Conservation (phyloP, 2,113 vertebrate genomes). For the Oenanthe oenanthe region DNA sequence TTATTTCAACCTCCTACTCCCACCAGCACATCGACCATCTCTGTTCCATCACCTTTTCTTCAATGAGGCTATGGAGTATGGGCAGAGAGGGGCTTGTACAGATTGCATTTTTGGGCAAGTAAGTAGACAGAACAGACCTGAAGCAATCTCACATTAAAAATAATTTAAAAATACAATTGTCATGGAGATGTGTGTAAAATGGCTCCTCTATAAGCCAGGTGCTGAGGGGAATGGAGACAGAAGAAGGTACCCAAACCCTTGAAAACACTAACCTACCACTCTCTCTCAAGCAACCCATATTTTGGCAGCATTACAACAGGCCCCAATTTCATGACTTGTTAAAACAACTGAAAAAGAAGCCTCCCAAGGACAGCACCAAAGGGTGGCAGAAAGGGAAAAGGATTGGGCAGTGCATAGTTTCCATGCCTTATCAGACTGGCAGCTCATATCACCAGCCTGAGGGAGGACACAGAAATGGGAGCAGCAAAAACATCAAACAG, state of each 20-base stretch:
- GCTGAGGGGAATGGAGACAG: not conserved
- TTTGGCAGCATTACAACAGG: not conserved
- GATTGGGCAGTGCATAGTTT: not conserved
- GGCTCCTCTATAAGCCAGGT: not conserved
- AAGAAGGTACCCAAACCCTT: not conserved
- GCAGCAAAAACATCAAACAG: not conserved
- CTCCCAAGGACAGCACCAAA: not conserved
- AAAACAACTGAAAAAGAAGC: not conserved
- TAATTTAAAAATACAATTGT: not conserved
- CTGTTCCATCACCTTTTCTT: not conserved
- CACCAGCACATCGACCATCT: rapidly evolving
- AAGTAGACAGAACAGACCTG: no score
- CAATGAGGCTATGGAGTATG: not conserved
- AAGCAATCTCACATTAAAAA: not conserved
- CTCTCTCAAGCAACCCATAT: not conserved
- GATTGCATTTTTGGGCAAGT: not conserved
- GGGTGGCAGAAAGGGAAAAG: not conserved
- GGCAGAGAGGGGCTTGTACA: not conserved
- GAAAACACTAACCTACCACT: not conserved
- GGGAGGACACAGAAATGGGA: not conserved
- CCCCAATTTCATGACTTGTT: not conserved
- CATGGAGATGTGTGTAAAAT: not conserved
- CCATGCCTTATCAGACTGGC: not conserved
- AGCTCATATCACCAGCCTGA: not conserved
- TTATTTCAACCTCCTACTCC: not conserved